Conservation (phyloP, 1,140 invertebrate species). For the Drosophila subpulchrella region DNA sequence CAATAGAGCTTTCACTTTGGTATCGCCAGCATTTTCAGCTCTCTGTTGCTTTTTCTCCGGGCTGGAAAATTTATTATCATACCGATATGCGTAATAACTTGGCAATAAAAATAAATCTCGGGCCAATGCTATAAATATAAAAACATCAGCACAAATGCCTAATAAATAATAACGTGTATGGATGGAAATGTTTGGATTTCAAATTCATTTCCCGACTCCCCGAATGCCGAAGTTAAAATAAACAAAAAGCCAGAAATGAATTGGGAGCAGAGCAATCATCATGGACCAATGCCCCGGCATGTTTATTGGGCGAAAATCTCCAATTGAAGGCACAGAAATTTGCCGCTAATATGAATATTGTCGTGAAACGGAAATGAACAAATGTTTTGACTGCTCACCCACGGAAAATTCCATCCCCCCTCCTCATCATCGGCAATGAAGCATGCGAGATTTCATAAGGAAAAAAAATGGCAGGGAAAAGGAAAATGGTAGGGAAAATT, state of each 20-base stretch:
- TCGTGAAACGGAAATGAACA: conserved; percentile 78
- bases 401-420: neutral
- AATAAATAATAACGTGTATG: conserved; percentile 75
- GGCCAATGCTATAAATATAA: conserved; percentile 78
- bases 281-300: conserved; percentile 63
- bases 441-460: conserved; percentile 78
- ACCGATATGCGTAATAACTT: conserved; percentile 83
- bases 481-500: conserved; percentile 44
- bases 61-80: conserved; percentile 78
- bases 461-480: conserved; percentile 29
- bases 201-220: conserved; percentile 65
- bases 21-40: conserved; percentile 45
- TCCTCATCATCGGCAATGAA: conserved; percentile 55
- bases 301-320: conserved; percentile 45
- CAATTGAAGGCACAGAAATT: conserved; percentile 59
- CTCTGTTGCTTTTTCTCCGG: conserved; percentile 49
- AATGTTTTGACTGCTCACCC: conserved; percentile 56
- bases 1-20: conserved; percentile 49
- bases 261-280: conserved; percentile 64
- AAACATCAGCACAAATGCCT: conserved; percentile 81
- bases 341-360: conserved; percentile 83
- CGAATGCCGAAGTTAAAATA: conserved; percentile 37
- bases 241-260: conserved; percentile 46
- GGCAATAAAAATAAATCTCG: conserved; percentile 83
- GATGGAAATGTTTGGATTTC: conserved; percentile 66